Conservation (phyloP, 2,888 invertebrate species). For the Saturnia japonica region DNA sequence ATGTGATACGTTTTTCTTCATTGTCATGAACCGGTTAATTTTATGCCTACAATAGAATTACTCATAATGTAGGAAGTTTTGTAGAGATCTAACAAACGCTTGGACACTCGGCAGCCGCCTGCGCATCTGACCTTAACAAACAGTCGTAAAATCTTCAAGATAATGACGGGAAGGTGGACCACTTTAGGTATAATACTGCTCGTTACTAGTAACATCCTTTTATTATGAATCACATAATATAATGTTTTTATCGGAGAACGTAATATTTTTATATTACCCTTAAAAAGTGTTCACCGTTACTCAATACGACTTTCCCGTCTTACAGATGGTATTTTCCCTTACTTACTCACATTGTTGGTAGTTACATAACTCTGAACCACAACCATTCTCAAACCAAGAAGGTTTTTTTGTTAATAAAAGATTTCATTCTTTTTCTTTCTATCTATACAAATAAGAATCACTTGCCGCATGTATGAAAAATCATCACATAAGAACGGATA, state of each 20-base stretch:
- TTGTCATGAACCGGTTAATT: constrained; percentile 16
- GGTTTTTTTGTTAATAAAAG: no score
- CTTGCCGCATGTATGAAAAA: no score
- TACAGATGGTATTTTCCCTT: not conserved
- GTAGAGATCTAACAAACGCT: constrained; percentile 19
- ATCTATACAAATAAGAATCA: no score
- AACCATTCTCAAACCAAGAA: no score
- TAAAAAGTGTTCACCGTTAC: not conserved
- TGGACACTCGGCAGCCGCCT: constrained; percentile 20
- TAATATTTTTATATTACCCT: not conserved
- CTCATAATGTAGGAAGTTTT: constrained; percentile 6
- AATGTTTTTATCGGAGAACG: not conserved
- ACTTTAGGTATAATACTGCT: constrained; percentile 3
- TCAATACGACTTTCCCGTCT: not conserved
- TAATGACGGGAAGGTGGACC: constrained; percentile 55
- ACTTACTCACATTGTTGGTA: not conserved
- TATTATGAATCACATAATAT: not conserved
- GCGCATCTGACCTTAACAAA: constrained; percentile 39
- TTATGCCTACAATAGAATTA: constrained; percentile 15
- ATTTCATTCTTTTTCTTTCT: no score
- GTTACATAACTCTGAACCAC: no score
- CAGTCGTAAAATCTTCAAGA: constrained; percentile 41
- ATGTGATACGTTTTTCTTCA: constrained; percentile 1
- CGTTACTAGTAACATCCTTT: not conserved
- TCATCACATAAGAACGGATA: no score